phyloP scores from a whole-genome alignment of 2,888 invertebrate species.

The Folsomia candida region DNA sequence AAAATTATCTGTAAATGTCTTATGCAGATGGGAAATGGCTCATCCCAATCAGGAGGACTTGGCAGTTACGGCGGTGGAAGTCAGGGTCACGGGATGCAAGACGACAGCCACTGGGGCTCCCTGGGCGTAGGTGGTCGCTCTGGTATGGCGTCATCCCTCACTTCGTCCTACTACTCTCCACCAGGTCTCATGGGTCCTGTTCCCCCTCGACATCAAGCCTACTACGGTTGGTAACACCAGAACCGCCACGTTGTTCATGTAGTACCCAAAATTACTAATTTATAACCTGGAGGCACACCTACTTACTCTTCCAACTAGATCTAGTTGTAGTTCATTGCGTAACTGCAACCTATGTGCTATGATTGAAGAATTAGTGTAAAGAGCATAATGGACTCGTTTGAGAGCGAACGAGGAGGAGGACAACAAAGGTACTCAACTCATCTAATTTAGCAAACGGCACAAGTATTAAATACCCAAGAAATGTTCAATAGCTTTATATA shows the following conservation, averaged over 20 bases:
- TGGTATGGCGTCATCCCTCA: conserved; percentile 46
- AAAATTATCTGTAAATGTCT: conserved; percentile 1
- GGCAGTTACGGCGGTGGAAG: conserved; percentile 41
- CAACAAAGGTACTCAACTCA: not conserved
- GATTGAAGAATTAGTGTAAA: not conserved
- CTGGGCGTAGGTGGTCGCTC: conserved; percentile 41
- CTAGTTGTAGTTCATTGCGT: not conserved
- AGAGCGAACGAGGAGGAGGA: too few relatives aligned
- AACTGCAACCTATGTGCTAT: not conserved
- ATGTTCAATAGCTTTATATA: conserved; percentile 7
- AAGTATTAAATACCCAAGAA: conserved; percentile 2
- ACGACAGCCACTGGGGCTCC: conserved; percentile 48
- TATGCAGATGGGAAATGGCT: conserved; percentile 43
- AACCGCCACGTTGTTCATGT: not conserved
- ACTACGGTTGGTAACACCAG: conserved; percentile 50
- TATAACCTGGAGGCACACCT: not conserved
- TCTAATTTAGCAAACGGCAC: not conserved
- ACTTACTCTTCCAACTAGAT: not conserved
- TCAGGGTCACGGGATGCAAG: conserved; percentile 46
- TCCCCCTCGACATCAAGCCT: conserved; percentile 48
- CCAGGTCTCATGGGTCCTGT: conserved; percentile 49
- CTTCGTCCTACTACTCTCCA: conserved; percentile 47
- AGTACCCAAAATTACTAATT: not conserved
- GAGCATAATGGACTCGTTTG: too few relatives aligned
- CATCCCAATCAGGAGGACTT: conserved; percentile 40